Base-by-base conservation (phyloP, 1,140 invertebrate species). In the Drosophila ficusphila region DNA sequence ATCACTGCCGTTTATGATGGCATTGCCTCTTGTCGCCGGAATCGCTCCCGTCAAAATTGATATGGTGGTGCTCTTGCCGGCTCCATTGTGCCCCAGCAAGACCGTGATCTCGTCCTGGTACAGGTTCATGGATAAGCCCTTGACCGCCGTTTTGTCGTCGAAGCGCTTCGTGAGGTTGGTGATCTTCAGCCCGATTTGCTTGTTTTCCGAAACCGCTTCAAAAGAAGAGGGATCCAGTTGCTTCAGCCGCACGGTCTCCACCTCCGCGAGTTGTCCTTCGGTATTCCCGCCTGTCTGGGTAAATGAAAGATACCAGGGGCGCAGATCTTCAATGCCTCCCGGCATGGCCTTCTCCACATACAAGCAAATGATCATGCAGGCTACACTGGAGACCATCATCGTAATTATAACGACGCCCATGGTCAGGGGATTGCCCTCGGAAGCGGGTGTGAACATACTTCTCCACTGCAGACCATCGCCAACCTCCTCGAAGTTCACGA, bases 1-100 rank as follows among this genome's bases (percentile, higher is more conserved):
- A 89, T 96, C 94, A 82, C 93, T 93, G 33, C 94, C 95, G 82
- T 95, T 94, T 1, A 97, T 92, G 3, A 93, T 79, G 4, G 95
- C 95, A 12, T 94, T 95, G 7, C 96, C 96, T 42, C 91, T 92
- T 0, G 94, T 94, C 12, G 96, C 94, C 2, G 94, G 92, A 23
- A 95, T 92, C 76, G 96, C 93, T 33, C 95, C 95, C 92, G 96
- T 97, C 2, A 97, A 92, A 92, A 97, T 97, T 1, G 94, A 94
- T 95, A 98, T 95, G 71, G 95, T 94, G 46, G 96, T 96, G 0
- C 95, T 96, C 88, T 95, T 95, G 11, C 94, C 94, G 2, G 94
- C 94, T 7, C 94, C 94, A 64, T 95, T 97, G 78, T 96, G 96
- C 0, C 97, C 97, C n/a, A 98, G 91, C 11, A 98, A 90, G 27